These are phyloP conservation scores for Austrofundulus limnaeus DNA, from an alignment of 2,113 vertebrate species.

Conservation along the genomic window DNA sequence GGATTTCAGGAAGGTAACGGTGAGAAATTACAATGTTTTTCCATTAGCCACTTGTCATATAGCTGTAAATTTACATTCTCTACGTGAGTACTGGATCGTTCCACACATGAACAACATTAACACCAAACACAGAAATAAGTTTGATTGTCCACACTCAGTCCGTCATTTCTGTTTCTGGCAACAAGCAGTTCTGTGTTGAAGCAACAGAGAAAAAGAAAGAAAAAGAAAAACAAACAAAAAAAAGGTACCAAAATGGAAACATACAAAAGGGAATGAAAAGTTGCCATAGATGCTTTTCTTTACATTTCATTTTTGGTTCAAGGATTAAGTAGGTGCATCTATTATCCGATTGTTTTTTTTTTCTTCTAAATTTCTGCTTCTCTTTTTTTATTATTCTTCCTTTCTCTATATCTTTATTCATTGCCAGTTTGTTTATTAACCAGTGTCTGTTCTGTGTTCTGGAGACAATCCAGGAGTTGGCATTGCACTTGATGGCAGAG, in stretches of 20 bases:
- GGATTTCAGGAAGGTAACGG: constrained; percentile 88
- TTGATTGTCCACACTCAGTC: constrained; percentile 99
- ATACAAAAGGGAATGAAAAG: constrained; percentile 99
- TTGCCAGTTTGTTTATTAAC: constrained; percentile 83
- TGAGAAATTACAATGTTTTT: constrained; percentile 99
- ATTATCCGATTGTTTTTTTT: constrained; percentile 81
- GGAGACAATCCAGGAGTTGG: constrained; percentile 95
- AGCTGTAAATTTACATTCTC: constrained; percentile 99
- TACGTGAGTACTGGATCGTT: constrained; percentile 99
- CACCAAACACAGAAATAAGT: constrained; percentile 97
- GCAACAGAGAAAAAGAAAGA: constrained; percentile 75
- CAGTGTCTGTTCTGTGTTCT: constrained; percentile 94
- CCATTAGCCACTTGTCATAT: constrained; percentile 98
- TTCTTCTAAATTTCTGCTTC: constrained; percentile 25
- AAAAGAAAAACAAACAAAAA: constrained; percentile 56
- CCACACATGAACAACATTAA: constrained; percentile 99
- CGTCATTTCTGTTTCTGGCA: constrained; percentile 90
- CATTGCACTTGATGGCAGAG: constrained; percentile 98
- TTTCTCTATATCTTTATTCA: constrained; percentile 53
- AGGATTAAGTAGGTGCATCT: constrained; percentile 96
- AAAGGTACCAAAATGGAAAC: constrained; percentile 89
- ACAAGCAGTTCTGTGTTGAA: constrained; percentile 93
- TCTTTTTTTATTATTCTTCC: constrained; percentile 17
- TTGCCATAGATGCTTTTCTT: constrained; percentile 89
- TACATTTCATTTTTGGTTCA: constrained; percentile 96